phyloP scores from a whole-genome alignment of 1,140 invertebrate species.

The Drosophila nigromelanica region DNA sequence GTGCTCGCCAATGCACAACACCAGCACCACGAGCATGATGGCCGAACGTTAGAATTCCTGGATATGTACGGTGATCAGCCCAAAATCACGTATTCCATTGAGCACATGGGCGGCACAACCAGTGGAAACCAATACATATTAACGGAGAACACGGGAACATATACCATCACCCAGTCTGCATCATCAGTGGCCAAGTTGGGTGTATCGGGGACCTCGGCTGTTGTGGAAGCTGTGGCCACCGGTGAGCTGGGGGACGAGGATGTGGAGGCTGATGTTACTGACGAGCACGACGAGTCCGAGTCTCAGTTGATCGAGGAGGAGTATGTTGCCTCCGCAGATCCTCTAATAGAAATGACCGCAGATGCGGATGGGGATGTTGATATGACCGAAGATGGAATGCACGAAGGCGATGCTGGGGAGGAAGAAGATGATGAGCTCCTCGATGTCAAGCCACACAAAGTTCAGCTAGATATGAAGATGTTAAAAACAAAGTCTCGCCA shows the following conservation, averaged over 20 bases:
- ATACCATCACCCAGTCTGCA: constrained; percentile 68
- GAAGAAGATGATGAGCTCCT: constrained; percentile 52
- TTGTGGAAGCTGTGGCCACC: constrained; percentile 43
- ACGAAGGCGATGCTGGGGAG: constrained; percentile 43
- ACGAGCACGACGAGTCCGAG: constrained; percentile 61
- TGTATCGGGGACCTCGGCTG: background rate
- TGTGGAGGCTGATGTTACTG: constrained; percentile 44
- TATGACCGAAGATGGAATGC: constrained; percentile 28
- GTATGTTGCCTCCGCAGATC: constrained; percentile 48
- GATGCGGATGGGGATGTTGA: constrained; percentile 51
- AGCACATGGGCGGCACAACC: constrained; percentile 67
- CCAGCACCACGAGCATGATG: constrained; percentile 35
- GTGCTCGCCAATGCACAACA: constrained; percentile 44
- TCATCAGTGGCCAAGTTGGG: constrained; percentile 48
- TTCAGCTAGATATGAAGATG: constrained; percentile 35
- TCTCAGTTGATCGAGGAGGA: constrained; percentile 72
- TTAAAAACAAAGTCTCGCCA: constrained; percentile 44
- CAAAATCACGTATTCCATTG: constrained; percentile 80
- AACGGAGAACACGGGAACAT: constrained; percentile 75
- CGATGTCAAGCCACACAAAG: constrained; percentile 54
- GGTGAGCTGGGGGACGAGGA: constrained; percentile 58
- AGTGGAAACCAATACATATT: constrained; percentile 74
- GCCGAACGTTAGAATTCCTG: constrained; percentile 67
- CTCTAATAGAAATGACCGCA: constrained; percentile 47
- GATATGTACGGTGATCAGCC: constrained; percentile 73